These are phyloP conservation scores for Pollenia griseotomentosa DNA, from an alignment of 2,888 invertebrate genomes.

Conservation along the genomic window DNA sequence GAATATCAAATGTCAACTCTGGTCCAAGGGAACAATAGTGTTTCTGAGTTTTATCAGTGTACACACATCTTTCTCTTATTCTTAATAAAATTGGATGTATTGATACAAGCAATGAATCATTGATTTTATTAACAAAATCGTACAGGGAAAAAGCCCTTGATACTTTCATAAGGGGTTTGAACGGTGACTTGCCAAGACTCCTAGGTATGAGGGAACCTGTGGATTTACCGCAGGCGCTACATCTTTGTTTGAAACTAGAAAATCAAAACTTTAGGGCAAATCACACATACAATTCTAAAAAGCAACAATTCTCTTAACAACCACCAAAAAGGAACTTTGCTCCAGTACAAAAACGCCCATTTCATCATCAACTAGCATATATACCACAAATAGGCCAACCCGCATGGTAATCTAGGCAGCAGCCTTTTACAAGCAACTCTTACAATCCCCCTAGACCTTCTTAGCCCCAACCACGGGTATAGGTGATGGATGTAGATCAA, in stretches of 20 bases:
- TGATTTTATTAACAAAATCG: background rate
- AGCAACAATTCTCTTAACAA: no score
- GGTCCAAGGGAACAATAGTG: conserved; percentile 8
- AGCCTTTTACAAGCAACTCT: background rate
- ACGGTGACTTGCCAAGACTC: background rate
- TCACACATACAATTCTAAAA: background rate
- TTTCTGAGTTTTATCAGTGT: background rate
- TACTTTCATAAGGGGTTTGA: conserved; percentile 42
- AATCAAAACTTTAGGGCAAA: conserved; percentile 21
- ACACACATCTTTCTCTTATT: conserved; percentile 17
- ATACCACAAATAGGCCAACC: no score
- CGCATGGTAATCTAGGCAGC: no score
- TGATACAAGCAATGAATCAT: background rate
- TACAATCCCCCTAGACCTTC: background rate
- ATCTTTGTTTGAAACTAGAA: conserved; percentile 30
- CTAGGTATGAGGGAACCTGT: conserved; percentile 22
- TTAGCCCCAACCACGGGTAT: conserved; percentile 35
- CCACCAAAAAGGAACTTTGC: no score
- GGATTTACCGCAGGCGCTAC: conserved; percentile 17
- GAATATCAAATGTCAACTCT: no score
- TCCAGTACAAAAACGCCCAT: background rate
- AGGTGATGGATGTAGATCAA: conserved; percentile 42
- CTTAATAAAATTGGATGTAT: background rate
- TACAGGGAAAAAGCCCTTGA: conserved; percentile 36
- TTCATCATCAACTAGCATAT: no score